Conservation (phyloP, 2,113 vertebrate genomes). For the Callipepla californica region DNA sequence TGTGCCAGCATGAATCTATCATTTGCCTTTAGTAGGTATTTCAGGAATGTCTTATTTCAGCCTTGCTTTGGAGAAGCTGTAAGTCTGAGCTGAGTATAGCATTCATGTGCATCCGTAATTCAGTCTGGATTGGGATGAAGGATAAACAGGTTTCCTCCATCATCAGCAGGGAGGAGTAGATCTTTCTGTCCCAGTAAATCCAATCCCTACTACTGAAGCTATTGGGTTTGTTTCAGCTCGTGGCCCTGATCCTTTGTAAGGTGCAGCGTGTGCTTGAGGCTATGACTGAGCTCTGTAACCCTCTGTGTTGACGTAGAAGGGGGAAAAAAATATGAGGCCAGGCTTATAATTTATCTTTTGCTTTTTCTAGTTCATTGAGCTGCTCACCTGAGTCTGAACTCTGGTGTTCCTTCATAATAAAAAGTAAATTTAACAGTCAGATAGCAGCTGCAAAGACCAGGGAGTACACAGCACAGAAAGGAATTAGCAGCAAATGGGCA, state of each 20-base stretch:
- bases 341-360: neutral
- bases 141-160: neutral
- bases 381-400: neutral
- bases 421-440: neutral
- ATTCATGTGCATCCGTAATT: neutral
- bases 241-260: neutral
- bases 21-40: slow-evolving; percentile 12
- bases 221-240: neutral
- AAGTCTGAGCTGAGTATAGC: neutral
- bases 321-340: neutral
- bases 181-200: neutral
- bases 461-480: neutral
- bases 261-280: neutral
- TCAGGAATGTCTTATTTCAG: slow-evolving; percentile 3
- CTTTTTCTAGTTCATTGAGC: neutral
- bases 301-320: neutral
- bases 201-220: accelerated
- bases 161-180: neutral
- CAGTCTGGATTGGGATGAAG: neutral
- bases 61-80: neutral
- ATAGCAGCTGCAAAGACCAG: neutral
- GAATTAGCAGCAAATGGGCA: neutral
- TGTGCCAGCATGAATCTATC: neutral
- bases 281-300: neutral
- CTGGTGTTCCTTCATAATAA: accelerated